Evolutionary conservation across 2,797 vertebrate species (phyloP).

Genomic region (Microctenopoma steveboyesi): DNA sequence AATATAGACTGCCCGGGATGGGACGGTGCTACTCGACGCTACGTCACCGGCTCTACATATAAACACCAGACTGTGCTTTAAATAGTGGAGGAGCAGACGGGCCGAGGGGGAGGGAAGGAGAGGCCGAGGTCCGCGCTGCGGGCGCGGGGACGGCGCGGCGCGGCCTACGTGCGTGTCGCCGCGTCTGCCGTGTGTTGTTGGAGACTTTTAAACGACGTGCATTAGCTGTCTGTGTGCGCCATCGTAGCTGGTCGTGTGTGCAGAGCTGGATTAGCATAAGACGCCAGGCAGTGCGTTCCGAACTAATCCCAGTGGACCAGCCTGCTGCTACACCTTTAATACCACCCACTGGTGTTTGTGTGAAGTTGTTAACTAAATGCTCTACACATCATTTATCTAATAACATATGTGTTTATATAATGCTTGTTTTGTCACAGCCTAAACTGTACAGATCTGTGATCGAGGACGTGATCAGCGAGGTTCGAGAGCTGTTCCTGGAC

Average conservation of each 20-base stretch:
- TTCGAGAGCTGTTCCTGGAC: conserved; percentile 97
- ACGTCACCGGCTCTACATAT: conserved; percentile 97
- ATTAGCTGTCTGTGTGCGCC: not conserved
- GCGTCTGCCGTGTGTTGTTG: fast-evolving
- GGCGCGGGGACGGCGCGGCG: conserved; percentile 73
- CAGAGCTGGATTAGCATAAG: not conserved
- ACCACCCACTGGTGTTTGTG: not conserved
- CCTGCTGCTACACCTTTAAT: too few species aligned
- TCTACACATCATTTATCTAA: too few species aligned
- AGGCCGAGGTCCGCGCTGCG: conserved; percentile 75
- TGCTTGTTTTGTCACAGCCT: conserved; percentile 84
- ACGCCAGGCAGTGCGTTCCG: not conserved
- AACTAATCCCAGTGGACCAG: not conserved
- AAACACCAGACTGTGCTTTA: conserved; percentile 94
- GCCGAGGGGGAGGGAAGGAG: conserved; percentile 59
- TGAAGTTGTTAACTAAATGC: not conserved
- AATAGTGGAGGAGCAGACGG: conserved; percentile 89
- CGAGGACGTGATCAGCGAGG: conserved; percentile 98
- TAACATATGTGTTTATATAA: too few species aligned
- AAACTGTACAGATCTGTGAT: conserved; percentile 97
- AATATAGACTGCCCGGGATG: conserved; percentile 98
- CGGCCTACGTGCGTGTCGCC: not conserved
- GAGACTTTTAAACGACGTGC: not conserved
- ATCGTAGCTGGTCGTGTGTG: too few species aligned
- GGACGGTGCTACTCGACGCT: conserved; percentile 95